phyloP scores from a whole-genome alignment of 2,797 vertebrate genomes.

The Acipenser oxyrinchus region DNA sequence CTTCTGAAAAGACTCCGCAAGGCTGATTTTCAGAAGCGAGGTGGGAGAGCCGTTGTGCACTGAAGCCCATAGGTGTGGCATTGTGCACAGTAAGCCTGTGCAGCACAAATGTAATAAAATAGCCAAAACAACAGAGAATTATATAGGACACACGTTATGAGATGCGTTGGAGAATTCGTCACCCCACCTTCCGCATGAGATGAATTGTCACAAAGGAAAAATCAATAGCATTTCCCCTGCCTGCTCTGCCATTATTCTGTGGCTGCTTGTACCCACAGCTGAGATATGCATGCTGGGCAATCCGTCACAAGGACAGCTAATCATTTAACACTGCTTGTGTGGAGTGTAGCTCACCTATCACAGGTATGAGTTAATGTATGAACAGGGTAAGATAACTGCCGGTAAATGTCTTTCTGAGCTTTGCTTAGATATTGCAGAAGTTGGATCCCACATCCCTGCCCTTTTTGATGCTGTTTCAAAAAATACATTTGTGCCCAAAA shows the following conservation, averaged over 20 bases:
- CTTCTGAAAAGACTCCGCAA: no score
- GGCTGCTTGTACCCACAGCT: constrained; percentile 6
- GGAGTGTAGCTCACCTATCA: constrained; percentile 5
- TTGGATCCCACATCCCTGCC: no score
- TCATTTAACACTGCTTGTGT: constrained; percentile 6
- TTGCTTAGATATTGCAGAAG: neutral
- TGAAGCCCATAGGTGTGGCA: no score
- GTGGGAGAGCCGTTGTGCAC: no score
- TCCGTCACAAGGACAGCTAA: constrained; percentile 6
- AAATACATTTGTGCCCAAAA: no score
- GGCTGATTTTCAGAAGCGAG: neutral
- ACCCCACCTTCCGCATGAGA: neutral
- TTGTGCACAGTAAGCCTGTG: no score
- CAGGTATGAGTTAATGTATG: constrained; percentile 6
- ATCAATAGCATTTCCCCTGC: constrained; percentile 7
- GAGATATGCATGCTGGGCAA: neutral
- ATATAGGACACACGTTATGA: no score
- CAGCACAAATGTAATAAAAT: no score
- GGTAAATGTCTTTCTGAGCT: neutral
- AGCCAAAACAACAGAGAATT: no score
- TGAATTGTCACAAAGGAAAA: neutral
- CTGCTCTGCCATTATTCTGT: neutral
- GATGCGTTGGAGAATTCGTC: neutral
- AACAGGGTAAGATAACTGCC: constrained; percentile 1
- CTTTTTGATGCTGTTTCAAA: no score